Evolutionary conservation across 2,113 vertebrate species (phyloP).

Genomic region (Colistium nudipinnis): DNA sequence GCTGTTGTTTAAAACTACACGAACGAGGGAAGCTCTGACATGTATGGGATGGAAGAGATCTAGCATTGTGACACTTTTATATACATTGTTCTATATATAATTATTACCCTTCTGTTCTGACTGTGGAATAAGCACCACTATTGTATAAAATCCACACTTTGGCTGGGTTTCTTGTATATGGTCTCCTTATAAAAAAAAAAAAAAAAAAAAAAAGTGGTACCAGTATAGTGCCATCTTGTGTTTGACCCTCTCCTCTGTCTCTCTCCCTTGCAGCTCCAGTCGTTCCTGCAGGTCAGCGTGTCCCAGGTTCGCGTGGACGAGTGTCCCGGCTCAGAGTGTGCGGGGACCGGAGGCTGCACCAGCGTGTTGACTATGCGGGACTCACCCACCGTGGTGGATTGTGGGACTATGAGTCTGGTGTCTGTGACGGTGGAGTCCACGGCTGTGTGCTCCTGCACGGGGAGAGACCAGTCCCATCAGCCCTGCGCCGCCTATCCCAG

Average conservation of each 20-base stretch:
- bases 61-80: too few relatives aligned
- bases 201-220: background rate
- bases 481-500: constrained; percentile 82
- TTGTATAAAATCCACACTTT: too few relatives aligned
- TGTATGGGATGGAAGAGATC: too few relatives aligned
- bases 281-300: constrained; percentile 83
- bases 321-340: constrained; percentile 81
- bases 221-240: background rate
- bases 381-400: constrained; percentile 81
- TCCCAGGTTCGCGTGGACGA: constrained; percentile 85
- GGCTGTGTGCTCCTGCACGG: constrained; percentile 77
- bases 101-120: too few relatives aligned
- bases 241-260: constrained; percentile 21
- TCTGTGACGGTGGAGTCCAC: constrained; percentile 77
- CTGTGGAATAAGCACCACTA: too few relatives aligned
- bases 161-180: too few relatives aligned
- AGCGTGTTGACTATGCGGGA: constrained; percentile 76
- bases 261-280: constrained; percentile 81
- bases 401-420: constrained; percentile 82
- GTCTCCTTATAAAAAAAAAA: too few relatives aligned
- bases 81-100: too few relatives aligned
- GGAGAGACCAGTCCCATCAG: constrained; percentile 81
- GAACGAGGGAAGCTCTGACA: too few relatives aligned
- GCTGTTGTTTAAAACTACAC: too few relatives aligned
- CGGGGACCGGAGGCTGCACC: constrained; percentile 69